Conservation (phyloP, 2,113 vertebrate genomes). For the Genyomyrus donnyi region DNA sequence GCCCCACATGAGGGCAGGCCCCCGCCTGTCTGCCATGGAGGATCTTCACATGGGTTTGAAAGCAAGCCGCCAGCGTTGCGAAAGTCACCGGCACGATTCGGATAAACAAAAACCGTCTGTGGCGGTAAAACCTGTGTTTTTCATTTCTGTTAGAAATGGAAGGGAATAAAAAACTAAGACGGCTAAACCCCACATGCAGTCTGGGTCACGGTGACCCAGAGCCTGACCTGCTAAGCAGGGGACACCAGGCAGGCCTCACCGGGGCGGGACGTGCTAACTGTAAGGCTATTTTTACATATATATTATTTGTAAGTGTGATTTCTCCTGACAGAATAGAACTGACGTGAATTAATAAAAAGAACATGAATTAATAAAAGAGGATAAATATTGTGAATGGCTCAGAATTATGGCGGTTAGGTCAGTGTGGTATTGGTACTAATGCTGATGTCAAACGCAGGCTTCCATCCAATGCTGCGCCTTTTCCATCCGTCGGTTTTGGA, state of each 20-base stretch:
- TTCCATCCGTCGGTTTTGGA: background rate
- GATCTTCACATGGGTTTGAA: background rate
- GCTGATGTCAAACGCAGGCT: background rate
- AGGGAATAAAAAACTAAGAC: background rate
- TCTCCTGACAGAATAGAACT: background rate
- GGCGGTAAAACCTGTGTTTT: background rate
- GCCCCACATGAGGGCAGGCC: background rate
- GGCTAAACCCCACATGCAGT: background rate
- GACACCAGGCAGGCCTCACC: background rate
- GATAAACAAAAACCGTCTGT: background rate
- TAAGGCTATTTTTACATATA: background rate
- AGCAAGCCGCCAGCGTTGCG: background rate
- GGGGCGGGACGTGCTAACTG: background rate
- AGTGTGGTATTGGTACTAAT: background rate
- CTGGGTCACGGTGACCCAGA: background rate
- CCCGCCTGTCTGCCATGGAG: background rate
- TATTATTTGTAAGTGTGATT: background rate
- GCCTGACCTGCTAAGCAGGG: background rate
- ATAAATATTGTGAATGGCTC: constrained; percentile 9
- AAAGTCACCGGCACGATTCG: background rate
- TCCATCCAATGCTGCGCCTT: background rate
- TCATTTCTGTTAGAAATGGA: background rate
- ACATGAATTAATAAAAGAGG: background rate
- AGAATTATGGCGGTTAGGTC: background rate
- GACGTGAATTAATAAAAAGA: background rate